Percentiles rank a stretch among this genome's conserved stretches.
These are phyloP conservation scores for Porites evermanni DNA, from an alignment of 92 coral and sea anemone species.

Conservation along the genomic window DNA sequence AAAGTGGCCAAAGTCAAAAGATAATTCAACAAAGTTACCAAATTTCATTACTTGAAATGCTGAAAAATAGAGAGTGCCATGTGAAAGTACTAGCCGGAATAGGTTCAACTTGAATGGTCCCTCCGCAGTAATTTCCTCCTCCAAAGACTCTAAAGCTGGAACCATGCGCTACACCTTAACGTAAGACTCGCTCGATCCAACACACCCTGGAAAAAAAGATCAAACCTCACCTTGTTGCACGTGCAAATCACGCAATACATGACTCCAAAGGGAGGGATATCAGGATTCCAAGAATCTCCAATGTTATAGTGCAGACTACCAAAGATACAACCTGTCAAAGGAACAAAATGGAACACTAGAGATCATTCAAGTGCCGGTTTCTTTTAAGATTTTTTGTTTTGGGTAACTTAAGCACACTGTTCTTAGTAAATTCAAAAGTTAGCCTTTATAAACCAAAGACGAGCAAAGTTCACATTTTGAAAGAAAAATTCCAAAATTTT, in stretches of 20 bases:
- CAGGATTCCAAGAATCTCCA: constrained; percentile 81
- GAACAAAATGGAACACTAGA: not conserved
- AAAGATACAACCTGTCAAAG: constrained; percentile 74
- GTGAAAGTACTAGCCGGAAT: not conserved
- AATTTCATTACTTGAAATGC: not conserved
- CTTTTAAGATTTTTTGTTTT: not conserved
- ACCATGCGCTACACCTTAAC: not conserved
- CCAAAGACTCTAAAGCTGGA: not conserved
- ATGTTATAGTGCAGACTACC: constrained; percentile 65
- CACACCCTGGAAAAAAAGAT: not conserved
- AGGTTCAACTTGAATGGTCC: not conserved
- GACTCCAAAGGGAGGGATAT: constrained; percentile 76
- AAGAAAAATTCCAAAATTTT: not conserved
- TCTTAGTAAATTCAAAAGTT: not conserved
- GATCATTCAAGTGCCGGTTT: not conserved
- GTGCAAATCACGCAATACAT: constrained; percentile 77
- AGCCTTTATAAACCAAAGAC: not conserved
- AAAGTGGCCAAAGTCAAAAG: too few relatives aligned
- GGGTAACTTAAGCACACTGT: too few relatives aligned
- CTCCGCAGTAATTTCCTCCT: not conserved
- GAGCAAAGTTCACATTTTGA: not conserved
- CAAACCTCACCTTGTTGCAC: constrained; percentile 67
- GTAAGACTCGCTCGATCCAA: too few relatives aligned
- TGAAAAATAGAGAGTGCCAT: not conserved
- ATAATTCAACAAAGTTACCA: too few relatives aligned